A percentile compares a stretch with the other conserved stretches of the same genome.
phyloP scores from a whole-genome alignment of 92 coral and sea anemone species.

The Heliopora coerulea region DNA sequence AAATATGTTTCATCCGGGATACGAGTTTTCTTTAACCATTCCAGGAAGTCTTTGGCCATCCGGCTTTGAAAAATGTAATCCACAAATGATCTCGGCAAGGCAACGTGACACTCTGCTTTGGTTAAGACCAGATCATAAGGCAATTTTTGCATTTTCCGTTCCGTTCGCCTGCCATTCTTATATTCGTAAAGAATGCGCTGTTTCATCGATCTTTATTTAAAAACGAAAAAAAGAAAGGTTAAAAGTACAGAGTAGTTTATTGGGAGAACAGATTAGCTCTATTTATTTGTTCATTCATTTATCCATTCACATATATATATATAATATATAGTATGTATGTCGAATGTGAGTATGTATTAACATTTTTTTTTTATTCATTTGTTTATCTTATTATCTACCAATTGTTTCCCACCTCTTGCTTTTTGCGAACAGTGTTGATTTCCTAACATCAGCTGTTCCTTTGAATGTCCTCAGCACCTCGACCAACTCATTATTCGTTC shows the following conservation, averaged over 20 bases:
- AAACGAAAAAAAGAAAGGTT: background rate
- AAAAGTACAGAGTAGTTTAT: too few relatives aligned
- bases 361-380: too few relatives aligned
- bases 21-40: conserved; percentile 46
- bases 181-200: background rate
- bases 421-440: conserved; percentile 10
- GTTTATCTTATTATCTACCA: too few relatives aligned
- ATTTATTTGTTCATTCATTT: too few relatives aligned
- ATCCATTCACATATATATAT: too few relatives aligned
- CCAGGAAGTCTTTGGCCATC: conserved; percentile 45
- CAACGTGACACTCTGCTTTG: conserved; percentile 56
- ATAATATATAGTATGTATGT: too few relatives aligned
- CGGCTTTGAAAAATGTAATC: conserved; percentile 32
- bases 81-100: conserved; percentile 45
- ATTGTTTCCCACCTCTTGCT: too few relatives aligned
- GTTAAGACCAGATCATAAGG: conserved; percentile 38
- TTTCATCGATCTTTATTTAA: background rate
- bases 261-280: too few relatives aligned
- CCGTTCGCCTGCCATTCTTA: conserved; percentile 10
- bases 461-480: conserved; percentile 42
- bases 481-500: conserved; percentile 61
- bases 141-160: background rate
- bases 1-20: conserved; percentile 50
- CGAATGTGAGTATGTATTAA: too few relatives aligned
- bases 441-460: conserved; percentile 23